phyloP scores from a whole-genome alignment of 2,113 vertebrate species.

The Cryptotis parvus region DNA sequence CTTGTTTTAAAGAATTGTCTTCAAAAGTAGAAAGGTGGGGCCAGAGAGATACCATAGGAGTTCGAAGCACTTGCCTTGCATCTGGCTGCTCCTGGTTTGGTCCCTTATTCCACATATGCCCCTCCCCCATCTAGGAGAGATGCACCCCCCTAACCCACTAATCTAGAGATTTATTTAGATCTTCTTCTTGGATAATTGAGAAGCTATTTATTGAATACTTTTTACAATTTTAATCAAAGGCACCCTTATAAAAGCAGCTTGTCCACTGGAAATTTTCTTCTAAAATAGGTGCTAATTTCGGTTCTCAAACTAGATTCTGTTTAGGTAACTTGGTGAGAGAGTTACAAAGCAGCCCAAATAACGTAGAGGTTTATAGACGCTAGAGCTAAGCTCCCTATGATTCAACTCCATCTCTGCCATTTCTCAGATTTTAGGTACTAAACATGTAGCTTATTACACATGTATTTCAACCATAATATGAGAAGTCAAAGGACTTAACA shows the following conservation, averaged over 20 bases:
- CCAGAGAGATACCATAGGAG: too few species aligned
- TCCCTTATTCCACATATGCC: too few species aligned
- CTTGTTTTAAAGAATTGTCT: too few species aligned
- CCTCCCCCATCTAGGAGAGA: not conserved
- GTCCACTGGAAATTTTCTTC: not conserved
- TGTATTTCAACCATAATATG: not conserved
- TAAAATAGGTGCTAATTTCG: not conserved
- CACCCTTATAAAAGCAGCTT: not conserved
- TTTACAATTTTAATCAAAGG: conserved; percentile 3
- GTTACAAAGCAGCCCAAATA: not conserved
- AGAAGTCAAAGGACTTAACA: not conserved
- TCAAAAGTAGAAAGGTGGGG: too few species aligned
- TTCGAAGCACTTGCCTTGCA: too few species aligned
- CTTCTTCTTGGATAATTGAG: not conserved
- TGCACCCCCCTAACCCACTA: too few species aligned
- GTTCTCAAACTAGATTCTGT: not conserved
- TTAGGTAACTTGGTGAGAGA: not conserved
- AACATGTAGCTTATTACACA: not conserved
- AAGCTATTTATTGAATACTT: not conserved
- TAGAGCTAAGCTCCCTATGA: not conserved
- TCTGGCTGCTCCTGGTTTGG: too few species aligned
- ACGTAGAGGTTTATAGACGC: not conserved
- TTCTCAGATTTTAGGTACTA: not conserved
- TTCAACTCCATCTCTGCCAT: not conserved
- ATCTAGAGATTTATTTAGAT: not conserved